phyloP scores from a whole-genome alignment of 2,113 vertebrate species.

The Acrocephalus arundinaceus region DNA sequence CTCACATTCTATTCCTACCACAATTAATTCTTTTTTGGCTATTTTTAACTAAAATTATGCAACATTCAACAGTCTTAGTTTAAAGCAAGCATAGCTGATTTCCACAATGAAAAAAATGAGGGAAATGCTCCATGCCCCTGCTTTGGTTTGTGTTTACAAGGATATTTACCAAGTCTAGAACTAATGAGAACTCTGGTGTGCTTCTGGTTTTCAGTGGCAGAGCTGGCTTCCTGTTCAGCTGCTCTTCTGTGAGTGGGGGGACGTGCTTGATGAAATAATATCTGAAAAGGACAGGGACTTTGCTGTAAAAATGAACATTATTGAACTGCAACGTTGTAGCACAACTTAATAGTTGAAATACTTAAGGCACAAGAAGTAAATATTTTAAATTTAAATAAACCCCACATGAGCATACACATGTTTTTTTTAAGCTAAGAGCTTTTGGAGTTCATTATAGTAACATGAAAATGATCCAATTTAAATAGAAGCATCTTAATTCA shows the following conservation, averaged over 20 bases:
- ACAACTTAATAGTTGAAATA: neutral
- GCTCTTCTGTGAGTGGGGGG: slow-evolving; percentile 96
- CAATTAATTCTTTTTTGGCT: neutral
- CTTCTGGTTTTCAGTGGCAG: slow-evolving; percentile 97
- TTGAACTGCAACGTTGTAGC: neutral
- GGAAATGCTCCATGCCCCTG: neutral
- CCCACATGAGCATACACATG: neutral
- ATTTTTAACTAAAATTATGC: neutral
- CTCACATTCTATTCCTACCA: neutral
- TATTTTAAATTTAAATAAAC: neutral
- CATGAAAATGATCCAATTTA: neutral
- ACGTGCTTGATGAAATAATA: slow-evolving; percentile 99
- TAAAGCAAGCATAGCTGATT: neutral
- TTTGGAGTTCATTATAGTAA: neutral
- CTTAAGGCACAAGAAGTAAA: neutral
- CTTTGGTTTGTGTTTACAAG: neutral
- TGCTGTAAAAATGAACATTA: neutral
- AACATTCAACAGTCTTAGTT: neutral
- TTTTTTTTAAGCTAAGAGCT: neutral
- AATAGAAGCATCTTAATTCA: neutral
- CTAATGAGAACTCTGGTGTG: slow-evolving; percentile 97
- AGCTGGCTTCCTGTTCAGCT: slow-evolving; percentile 95
- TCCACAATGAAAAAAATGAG: neutral
- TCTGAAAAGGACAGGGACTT: slow-evolving; percentile 70
- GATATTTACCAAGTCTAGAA: slow-evolving; percentile 90